Conservation (phyloP, 1,140 invertebrate genomes). For the Lepidurus packardi region DNA sequence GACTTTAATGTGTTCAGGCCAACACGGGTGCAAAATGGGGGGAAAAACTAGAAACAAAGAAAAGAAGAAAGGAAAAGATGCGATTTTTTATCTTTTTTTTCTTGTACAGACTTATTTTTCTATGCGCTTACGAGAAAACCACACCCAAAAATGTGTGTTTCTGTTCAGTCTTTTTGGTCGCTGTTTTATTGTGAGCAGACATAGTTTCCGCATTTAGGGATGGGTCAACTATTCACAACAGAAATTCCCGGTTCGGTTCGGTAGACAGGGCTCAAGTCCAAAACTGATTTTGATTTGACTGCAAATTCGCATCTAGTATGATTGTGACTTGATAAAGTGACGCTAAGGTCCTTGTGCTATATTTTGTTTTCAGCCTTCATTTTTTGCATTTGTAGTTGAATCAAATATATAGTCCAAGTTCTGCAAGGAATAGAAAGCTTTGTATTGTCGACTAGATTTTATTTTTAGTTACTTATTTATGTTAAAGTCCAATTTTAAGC, state of each 20-base stretch:
- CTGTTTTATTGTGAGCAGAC: background rate
- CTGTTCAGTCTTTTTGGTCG: background rate
- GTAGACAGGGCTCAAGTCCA: background rate
- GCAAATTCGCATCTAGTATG: background rate
- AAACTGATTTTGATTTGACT: background rate
- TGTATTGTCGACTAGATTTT: slow-evolving; percentile 12
- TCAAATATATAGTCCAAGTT: background rate
- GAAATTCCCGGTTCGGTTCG: background rate
- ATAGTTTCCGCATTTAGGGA: background rate
- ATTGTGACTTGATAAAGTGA: background rate
- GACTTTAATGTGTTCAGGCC: slow-evolving; percentile 11
- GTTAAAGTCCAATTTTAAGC: background rate
- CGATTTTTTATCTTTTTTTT: background rate
- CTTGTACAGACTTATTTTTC: slow-evolving; percentile 18
- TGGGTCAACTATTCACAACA: background rate
- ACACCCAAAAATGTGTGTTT: background rate
- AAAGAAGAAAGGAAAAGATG: slow-evolving; percentile 1
- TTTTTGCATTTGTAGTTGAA: background rate
- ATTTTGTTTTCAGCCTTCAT: background rate
- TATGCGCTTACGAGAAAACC: background rate
- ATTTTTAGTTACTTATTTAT: background rate
- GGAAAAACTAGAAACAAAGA: background rate
- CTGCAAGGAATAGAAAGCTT: slow-evolving; percentile 14
- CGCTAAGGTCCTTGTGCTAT: background rate
- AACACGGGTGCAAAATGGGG: slow-evolving; percentile 3